Percentiles rank a stretch among this genome's conserved stretches.
Evolutionary conservation across 2,113 vertebrate species (phyloP).

Genomic region (Ciconia boyciana): DNA sequence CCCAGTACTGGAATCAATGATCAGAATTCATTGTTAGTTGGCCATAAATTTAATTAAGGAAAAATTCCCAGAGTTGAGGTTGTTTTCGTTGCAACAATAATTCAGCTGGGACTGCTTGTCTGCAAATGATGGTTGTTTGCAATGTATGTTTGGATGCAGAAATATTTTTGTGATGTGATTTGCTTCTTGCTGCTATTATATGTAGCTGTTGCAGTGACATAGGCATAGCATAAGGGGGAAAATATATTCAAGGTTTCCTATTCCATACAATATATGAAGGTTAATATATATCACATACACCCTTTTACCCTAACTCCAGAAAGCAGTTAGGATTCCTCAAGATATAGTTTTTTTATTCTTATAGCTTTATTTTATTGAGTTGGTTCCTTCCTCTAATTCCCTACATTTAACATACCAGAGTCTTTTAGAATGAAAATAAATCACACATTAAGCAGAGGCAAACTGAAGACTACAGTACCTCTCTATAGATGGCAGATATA

Average conservation of each 20-base stretch:
- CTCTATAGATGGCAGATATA: background rate
- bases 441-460: background rate
- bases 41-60: background rate
- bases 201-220: background rate
- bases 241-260: background rate
- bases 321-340: background rate
- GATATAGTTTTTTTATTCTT: background rate
- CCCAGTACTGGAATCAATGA: background rate
- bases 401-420: background rate
- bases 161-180: background rate
- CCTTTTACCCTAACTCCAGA: background rate
- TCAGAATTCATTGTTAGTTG: background rate
- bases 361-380: background rate
- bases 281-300: background rate
- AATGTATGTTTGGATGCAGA: background rate
- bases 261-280: background rate
- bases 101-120: background rate
- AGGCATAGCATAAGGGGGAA: background rate
- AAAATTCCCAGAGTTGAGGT: accelerated
- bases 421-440: background rate
- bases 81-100: background rate
- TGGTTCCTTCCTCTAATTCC: background rate
- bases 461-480: background rate
- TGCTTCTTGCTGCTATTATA: background rate
- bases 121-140: background rate